Conservation (phyloP, 2,113 vertebrate species). For the Guaruba guarouba region DNA sequence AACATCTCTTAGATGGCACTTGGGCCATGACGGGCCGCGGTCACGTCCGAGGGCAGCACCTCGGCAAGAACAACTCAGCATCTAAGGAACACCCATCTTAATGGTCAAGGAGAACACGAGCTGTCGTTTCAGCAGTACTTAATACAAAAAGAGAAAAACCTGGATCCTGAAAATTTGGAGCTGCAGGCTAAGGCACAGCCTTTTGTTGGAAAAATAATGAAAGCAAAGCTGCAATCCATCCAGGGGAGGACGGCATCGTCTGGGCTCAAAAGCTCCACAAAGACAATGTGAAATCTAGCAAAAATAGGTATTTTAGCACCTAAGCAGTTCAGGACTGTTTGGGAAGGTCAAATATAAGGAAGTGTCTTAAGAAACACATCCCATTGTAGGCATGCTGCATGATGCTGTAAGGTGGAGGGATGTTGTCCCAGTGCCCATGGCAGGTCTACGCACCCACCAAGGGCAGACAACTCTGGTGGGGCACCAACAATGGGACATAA, state of each 20-base stretch:
- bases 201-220: not conserved
- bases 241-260: not conserved
- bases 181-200: not conserved
- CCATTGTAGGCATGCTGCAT: rapidly evolving
- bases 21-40: rapidly evolving
- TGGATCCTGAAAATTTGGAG: not conserved
- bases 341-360: not conserved
- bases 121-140: not conserved
- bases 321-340: not conserved
- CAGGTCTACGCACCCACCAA: not conserved
- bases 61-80: not conserved
- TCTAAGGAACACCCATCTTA: slow-evolving; percentile 38
- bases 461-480: not conserved
- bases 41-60: rapidly evolving
- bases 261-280: not conserved
- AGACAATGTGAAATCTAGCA: rapidly evolving
- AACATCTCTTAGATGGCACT: not conserved
- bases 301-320: not conserved
- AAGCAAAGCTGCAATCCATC: not conserved
- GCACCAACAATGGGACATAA: rapidly evolving
- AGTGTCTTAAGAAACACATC: rapidly evolving
- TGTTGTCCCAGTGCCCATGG: not conserved
- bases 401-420: not conserved
- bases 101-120: slow-evolving; percentile 53
- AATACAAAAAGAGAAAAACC: not conserved